phyloP scores from a whole-genome alignment of 1,140 invertebrate species.

The Cepaea nemoralis region DNA sequence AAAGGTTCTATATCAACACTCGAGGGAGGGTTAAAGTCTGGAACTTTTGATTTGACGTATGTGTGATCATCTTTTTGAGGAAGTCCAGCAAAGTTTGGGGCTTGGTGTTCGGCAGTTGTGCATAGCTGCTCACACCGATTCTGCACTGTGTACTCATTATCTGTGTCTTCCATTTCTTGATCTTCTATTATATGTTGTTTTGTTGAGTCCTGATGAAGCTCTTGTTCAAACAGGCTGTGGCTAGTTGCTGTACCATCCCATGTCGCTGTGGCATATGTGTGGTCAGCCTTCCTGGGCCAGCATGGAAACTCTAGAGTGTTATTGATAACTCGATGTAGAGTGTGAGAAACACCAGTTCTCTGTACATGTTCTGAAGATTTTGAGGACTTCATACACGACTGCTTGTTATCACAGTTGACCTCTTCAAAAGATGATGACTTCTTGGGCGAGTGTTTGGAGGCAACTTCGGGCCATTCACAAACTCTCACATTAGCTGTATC shows the following conservation, averaged over 20 bases:
- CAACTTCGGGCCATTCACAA: slow-evolving; percentile 27
- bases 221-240: slow-evolving; percentile 35
- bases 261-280: slow-evolving; percentile 37
- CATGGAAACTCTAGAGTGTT: slow-evolving; percentile 37
- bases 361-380: slow-evolving; percentile 37
- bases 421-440: slow-evolving; percentile 39
- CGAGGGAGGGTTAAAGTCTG: not conserved
- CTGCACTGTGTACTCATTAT: not conserved
- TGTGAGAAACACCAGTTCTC: slow-evolving; percentile 11
- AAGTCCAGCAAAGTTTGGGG: not conserved
- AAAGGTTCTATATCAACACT: not conserved
- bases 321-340: slow-evolving; percentile 34
- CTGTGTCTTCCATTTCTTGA: slow-evolving; percentile 32
- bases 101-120: not conserved
- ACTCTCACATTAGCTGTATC: not conserved
- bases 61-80: slow-evolving; percentile 34
- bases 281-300: slow-evolving; percentile 39
- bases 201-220: not conserved
- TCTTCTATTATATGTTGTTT: slow-evolving; percentile 23
- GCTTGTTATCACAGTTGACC: slow-evolving; percentile 20
- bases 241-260: slow-evolving; percentile 42
- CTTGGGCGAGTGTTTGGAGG: slow-evolving; percentile 7
- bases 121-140: not conserved
- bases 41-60: slow-evolving; percentile 31
- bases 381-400: slow-evolving; percentile 25